These are phyloP conservation scores for Sarcophaga bullata DNA, from an alignment of 1,140 invertebrate genomes.

Conservation along the genomic window DNA sequence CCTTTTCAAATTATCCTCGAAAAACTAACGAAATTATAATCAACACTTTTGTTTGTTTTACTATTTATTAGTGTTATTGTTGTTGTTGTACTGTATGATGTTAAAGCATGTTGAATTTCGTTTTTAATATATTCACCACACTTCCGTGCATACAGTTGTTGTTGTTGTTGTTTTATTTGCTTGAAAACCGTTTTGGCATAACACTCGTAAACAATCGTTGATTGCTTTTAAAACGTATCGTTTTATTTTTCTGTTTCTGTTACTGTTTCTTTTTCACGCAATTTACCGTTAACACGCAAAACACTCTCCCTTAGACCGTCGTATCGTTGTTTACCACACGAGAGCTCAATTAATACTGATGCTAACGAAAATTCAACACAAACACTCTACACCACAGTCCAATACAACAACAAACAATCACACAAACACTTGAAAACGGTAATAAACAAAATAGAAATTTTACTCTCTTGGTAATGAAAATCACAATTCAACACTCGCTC, in stretches of 20 bases:
- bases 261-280: constrained; percentile 12
- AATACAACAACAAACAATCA: constrained; percentile 3
- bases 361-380: constrained; percentile 32
- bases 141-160: neutral
- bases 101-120: neutral
- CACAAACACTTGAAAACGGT: neutral
- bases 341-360: constrained; percentile 39
- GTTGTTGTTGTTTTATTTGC: no score
- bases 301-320: neutral
- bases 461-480: neutral
- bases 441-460: neutral
- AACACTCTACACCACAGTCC: neutral
- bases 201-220: no score
- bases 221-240: no score
- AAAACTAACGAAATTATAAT: constrained; percentile 1
- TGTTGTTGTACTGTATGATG: no score
- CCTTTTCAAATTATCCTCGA: neutral
- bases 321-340: constrained; percentile 36
- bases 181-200: no score
- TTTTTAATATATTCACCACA: constrained; percentile 10
- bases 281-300: neutral
- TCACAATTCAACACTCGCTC: neutral
- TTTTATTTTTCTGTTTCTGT: neutral
- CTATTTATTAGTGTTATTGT: neutral
- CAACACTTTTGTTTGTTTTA: constrained; percentile 2